Conservation (phyloP, 2,888 invertebrate species). For the Leptinotarsa haldemani region DNA sequence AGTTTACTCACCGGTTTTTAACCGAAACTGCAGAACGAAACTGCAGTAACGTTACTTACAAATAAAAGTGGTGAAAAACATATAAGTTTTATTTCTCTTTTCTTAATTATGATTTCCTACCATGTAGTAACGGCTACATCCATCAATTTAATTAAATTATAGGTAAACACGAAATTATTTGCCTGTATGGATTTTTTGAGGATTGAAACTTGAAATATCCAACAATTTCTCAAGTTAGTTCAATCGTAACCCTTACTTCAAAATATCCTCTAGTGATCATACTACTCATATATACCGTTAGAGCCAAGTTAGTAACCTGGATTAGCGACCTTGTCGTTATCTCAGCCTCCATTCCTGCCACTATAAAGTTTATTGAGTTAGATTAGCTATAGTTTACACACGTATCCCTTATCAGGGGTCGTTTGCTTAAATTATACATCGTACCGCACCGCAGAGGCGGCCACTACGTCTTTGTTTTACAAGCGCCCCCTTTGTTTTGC, state of each 20-base stretch:
- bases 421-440: constrained; percentile 65
- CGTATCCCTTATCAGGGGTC: constrained; percentile 66
- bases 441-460: constrained; percentile 45
- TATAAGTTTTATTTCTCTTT: no score
- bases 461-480: constrained; percentile 63
- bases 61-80: no score
- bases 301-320: constrained; percentile 63
- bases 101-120: no score
- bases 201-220: not conserved
- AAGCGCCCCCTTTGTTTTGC: constrained; percentile 59
- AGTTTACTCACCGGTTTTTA: no score
- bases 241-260: constrained; percentile 38
- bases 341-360: constrained; percentile 66
- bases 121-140: no score
- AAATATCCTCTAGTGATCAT: constrained; percentile 49
- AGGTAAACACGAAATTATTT: no score
- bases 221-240: not conserved
- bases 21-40: no score
- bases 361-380: constrained; percentile 68
- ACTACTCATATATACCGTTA: constrained; percentile 62
- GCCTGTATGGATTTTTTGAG: not conserved
- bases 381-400: constrained; percentile 68
- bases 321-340: constrained; percentile 66
- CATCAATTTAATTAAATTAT: no score
- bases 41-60: no score